phyloP scores from a whole-genome alignment of 2,797 vertebrate species.

The Periophthalmus magnuspinnatus region DNA sequence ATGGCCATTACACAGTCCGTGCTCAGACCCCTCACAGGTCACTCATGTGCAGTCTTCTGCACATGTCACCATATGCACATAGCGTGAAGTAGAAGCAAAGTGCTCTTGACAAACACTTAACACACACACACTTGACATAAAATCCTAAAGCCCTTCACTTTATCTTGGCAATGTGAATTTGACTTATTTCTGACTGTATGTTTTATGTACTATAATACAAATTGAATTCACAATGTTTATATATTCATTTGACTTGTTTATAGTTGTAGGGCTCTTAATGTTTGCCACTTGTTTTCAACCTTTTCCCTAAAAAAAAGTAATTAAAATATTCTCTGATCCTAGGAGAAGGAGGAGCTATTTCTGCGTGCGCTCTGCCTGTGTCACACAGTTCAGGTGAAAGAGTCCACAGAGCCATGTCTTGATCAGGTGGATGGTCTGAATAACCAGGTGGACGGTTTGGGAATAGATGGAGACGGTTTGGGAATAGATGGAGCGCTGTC shows the following conservation, averaged over 20 bases:
- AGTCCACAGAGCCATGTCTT: slow-evolving; percentile 67
- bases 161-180: neutral
- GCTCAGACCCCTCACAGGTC: slow-evolving; percentile 56
- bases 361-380: slow-evolving; percentile 94
- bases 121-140: slow-evolving; percentile 39
- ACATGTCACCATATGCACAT: slow-evolving; percentile 55
- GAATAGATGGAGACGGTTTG: slow-evolving; percentile 72
- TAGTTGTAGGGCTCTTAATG: neutral
- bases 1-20: slow-evolving; percentile 60
- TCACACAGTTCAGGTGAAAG: slow-evolving; percentile 94
- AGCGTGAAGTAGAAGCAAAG: slow-evolving; percentile 20
- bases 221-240: neutral
- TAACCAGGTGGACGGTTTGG: slow-evolving; percentile 79
- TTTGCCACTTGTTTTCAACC: neutral
- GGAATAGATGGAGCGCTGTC: slow-evolving; percentile 49
- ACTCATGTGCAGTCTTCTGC: slow-evolving; percentile 32
- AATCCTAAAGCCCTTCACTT: neutral
- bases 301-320: neutral
- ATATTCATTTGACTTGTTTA: neutral
- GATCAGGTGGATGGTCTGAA: slow-evolving; percentile 65
- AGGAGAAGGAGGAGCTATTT: slow-evolving; percentile 93
- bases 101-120: slow-evolving; percentile 42
- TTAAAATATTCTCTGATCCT: slow-evolving; percentile 15
- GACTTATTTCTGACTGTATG: neutral
- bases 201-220: neutral